Evolutionary conservation across 2,113 vertebrate species (phyloP).

Genomic region (Scomber colias): DNA sequence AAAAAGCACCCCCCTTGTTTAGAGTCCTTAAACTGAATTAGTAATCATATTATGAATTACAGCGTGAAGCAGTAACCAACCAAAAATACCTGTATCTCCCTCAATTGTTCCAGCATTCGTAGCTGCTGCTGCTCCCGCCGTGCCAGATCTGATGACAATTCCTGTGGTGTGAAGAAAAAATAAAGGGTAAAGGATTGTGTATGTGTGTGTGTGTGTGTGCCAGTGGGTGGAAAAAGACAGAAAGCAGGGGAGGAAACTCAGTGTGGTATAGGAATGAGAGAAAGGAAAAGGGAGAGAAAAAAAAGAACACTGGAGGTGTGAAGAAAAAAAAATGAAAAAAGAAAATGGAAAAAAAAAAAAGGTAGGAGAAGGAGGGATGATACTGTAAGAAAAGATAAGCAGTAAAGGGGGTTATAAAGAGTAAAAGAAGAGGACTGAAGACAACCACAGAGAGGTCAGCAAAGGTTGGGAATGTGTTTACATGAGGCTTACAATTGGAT

Average conservation of each 20-base stretch:
- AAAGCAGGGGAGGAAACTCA: not conserved
- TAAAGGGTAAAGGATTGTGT: constrained; percentile 49
- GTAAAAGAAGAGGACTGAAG: constrained; percentile 1
- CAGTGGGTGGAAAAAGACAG: not conserved
- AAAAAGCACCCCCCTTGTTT: not conserved
- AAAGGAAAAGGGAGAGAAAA: not conserved
- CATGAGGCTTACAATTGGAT: constrained; percentile 43
- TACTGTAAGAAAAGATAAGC: not conserved
- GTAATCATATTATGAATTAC: not conserved
- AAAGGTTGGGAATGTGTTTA: constrained; percentile 40
- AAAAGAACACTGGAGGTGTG: not conserved
- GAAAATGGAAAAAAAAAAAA: not conserved
- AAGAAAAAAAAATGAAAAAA: not conserved
- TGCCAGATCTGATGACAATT: constrained; percentile 87
- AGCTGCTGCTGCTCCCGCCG: constrained; percentile 89
- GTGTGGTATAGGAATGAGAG: not conserved
- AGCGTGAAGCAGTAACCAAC: not conserved
- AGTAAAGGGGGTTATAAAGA: not conserved
- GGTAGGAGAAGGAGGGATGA: not conserved
- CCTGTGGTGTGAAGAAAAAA: constrained; percentile 68
- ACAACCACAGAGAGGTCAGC: constrained; percentile 38
- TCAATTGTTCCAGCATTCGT: constrained; percentile 90
- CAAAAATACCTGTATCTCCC: constrained; percentile 86
- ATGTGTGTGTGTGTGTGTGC: constrained; percentile 9
- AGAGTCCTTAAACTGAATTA: constrained; percentile 10